Percentiles rank a stretch among this genome's conserved stretches.
Conservation (phyloP, 2,888 invertebrate species). For the Drosophila merina region DNA sequence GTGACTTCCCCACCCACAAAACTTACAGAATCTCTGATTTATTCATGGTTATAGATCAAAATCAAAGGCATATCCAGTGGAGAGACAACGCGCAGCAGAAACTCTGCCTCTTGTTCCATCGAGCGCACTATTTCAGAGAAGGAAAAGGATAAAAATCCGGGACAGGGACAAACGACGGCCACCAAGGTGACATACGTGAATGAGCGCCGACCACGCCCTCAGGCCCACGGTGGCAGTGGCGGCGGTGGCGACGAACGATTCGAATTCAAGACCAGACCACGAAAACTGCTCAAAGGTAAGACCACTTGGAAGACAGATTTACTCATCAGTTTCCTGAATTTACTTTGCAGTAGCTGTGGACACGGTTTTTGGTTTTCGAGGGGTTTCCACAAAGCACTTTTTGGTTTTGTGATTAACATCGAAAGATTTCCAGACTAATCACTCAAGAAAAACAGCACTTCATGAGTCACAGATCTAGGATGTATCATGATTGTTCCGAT, state of each 20-base stretch:
- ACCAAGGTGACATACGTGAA: conserved; percentile 83
- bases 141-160: conserved; percentile 51
- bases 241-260: conserved; percentile 79
- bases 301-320: not conserved
- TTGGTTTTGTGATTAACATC: not conserved
- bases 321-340: conserved; percentile 5
- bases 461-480: no score
- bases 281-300: conserved; percentile 83
- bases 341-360: conserved; percentile 65
- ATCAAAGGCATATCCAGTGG: conserved; percentile 83
- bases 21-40: conserved; percentile 1
- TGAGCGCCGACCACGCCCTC: conserved; percentile 81
- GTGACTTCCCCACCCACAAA: not conserved
- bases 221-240: conserved; percentile 50
- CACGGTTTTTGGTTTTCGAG: conserved; percentile 31
- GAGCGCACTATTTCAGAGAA: conserved; percentile 83
- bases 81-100: conserved; percentile 83
- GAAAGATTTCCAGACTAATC: not conserved
- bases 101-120: conserved; percentile 83
- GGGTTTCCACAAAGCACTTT: not conserved
- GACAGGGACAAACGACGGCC: conserved; percentile 63
- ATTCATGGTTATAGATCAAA: conserved; percentile 50
- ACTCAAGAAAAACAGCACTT: not conserved
- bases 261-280: conserved; percentile 83
- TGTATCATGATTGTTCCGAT: no score